Conservation (phyloP, 1,140 invertebrate species). For the Drosophila guanche region DNA sequence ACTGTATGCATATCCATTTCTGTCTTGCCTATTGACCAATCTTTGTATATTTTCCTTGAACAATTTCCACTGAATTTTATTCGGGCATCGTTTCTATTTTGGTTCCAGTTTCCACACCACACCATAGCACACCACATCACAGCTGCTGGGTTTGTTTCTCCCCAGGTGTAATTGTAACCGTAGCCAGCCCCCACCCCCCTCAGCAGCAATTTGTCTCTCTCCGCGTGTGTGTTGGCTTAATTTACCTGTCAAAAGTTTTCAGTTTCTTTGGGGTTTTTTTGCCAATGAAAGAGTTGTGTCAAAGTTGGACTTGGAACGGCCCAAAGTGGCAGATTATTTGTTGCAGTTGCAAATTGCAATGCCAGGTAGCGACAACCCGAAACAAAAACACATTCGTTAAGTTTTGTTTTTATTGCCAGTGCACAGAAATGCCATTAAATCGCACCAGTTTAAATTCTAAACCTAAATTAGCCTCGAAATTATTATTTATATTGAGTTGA, state of each 20-base stretch:
- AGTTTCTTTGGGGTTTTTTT: slow-evolving; percentile 29
- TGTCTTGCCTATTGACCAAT: slow-evolving; percentile 56
- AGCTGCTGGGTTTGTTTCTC: slow-evolving; percentile 46
- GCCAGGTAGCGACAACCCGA: slow-evolving; percentile 3
- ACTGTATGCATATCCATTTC: background rate
- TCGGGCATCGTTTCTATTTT: background rate
- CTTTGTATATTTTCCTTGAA: slow-evolving; percentile 49
- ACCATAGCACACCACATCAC: slow-evolving; percentile 35
- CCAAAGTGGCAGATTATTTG: slow-evolving; percentile 17
- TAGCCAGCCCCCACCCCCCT: background rate
- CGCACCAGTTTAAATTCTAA: background rate
- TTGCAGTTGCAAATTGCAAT: slow-evolving; percentile 25
- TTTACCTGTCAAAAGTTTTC: slow-evolving; percentile 67
- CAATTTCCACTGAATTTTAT: slow-evolving; percentile 41
- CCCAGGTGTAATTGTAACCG: slow-evolving; percentile 50
- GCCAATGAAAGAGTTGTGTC: slow-evolving; percentile 7
- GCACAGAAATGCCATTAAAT: slow-evolving; percentile 6
- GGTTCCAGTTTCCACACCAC: slow-evolving; percentile 28
- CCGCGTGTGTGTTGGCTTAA: slow-evolving; percentile 35
- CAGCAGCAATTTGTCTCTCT: slow-evolving; percentile 24
- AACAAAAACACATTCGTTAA: slow-evolving; percentile 24
- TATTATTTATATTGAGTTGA: slow-evolving; percentile 1
- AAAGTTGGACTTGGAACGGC: slow-evolving; percentile 35
- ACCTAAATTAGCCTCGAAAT: slow-evolving; percentile 15
- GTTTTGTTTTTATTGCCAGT: slow-evolving; percentile 17